Percentiles rank a stretch among this genome's conserved stretches.
Conservation (phyloP, 2,113 vertebrate species). For the Heliornis fulica region DNA sequence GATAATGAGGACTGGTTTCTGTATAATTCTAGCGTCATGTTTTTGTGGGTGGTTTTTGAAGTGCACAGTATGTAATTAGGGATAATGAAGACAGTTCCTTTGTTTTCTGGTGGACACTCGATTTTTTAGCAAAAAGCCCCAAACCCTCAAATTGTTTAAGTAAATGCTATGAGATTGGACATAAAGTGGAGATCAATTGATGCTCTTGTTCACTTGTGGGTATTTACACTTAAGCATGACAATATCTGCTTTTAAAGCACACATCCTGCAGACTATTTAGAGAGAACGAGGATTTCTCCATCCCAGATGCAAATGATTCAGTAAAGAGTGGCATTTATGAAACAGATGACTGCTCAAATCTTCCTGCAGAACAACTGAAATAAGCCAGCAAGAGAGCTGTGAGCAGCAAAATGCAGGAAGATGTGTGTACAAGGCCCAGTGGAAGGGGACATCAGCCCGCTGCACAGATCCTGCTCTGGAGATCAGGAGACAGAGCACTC, state of each 20-base stretch:
- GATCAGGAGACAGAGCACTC: background rate
- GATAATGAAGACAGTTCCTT: conserved; percentile 46
- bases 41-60: conserved; percentile 68
- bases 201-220: background rate
- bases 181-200: background rate
- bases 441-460: background rate
- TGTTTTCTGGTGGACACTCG: background rate
- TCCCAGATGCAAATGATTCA: background rate
- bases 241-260: background rate
- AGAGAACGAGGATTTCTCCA: background rate
- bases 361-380: background rate
- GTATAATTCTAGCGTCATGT: conserved; percentile 57
- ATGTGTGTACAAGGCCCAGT: background rate
- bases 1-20: conserved; percentile 50
- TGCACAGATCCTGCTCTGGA: background rate
- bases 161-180: background rate
- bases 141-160: background rate
- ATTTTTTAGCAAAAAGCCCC: background rate
- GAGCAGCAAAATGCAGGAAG: background rate
- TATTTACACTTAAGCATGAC: background rate
- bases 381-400: background rate
- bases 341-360: background rate
- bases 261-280: background rate
- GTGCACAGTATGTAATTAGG: conserved; percentile 56
- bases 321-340: background rate